Evolutionary conservation across 2,797 vertebrate genomes (phyloP).

Genomic region (Decapterus maruadsi): DNA sequence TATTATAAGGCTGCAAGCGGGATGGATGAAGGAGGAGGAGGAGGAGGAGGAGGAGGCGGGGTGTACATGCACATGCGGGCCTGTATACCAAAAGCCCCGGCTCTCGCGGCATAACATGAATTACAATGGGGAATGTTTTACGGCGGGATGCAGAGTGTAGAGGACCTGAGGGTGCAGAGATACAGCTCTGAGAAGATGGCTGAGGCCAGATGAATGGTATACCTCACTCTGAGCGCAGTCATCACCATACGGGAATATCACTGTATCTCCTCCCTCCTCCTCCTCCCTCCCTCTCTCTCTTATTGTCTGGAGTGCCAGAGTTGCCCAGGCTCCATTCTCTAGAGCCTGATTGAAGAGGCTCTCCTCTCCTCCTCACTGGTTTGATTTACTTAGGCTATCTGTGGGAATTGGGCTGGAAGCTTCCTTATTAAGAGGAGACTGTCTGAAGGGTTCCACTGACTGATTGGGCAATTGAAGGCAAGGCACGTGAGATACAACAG

Average conservation of each 20-base stretch:
- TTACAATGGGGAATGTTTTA: constrained; percentile 74
- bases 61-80: constrained; percentile 5
- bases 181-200: constrained; percentile 63
- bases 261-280: constrained; percentile 46
- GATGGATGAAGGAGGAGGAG: constrained; percentile 14
- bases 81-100: constrained; percentile 51
- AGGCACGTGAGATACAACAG: constrained; percentile 78
- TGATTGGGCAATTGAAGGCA: constrained; percentile 82
- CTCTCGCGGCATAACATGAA: constrained; percentile 70
- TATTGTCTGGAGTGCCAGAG: constrained; percentile 76
- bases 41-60: neutral
- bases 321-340: constrained; percentile 75
- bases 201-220: constrained; percentile 68
- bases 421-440: constrained; percentile 84
- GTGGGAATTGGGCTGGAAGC: constrained; percentile 82
- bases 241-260: constrained; percentile 77
- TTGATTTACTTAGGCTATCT: constrained; percentile 85
- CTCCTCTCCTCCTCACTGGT: constrained; percentile 78
- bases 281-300: constrained; percentile 35
- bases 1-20: constrained; percentile 52
- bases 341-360: constrained; percentile 83
- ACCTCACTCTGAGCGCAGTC: constrained; percentile 69
- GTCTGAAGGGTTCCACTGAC: constrained; percentile 83
- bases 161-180: constrained; percentile 66
- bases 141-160: constrained; percentile 53